Conservation (phyloP, 2,797 vertebrate species). For the Anolis apletophallus region DNA sequence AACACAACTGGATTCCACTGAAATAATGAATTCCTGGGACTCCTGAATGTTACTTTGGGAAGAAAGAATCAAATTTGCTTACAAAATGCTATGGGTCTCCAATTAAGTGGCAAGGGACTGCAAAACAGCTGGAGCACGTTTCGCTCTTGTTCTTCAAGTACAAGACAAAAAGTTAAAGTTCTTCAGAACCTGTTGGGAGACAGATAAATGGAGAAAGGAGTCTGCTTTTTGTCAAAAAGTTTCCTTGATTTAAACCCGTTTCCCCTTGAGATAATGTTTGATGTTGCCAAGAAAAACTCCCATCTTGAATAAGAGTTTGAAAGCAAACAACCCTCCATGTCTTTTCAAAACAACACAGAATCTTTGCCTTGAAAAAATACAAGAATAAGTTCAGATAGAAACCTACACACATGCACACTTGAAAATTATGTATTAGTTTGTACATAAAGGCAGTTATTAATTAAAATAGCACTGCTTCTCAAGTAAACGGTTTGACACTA, state of each 20-base stretch:
- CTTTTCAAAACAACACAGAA: slow-evolving; percentile 65
- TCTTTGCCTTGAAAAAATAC: not conserved
- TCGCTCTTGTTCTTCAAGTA: slow-evolving; percentile 40
- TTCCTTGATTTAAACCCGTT: slow-evolving; percentile 52
- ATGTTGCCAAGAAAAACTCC: not conserved
- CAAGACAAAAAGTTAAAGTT: slow-evolving; percentile 56
- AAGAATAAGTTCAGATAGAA: not conserved
- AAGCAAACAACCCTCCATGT: slow-evolving; percentile 17
- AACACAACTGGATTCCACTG: slow-evolving; percentile 3
- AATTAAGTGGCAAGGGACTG: slow-evolving; percentile 54
- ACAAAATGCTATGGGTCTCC: slow-evolving; percentile 52
- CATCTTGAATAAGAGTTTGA: not conserved
- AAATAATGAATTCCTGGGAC: slow-evolving; percentile 43
- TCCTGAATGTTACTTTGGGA: slow-evolving; percentile 47
- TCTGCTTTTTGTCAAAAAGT: slow-evolving; percentile 69
- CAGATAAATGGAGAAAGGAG: slow-evolving; percentile 47
- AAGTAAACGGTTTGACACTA: not conserved
- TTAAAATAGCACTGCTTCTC: not conserved
- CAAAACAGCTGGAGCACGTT: slow-evolving; percentile 30
- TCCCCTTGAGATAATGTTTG: not conserved
- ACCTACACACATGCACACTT: not conserved
- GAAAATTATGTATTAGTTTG: not conserved
- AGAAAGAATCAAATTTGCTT: slow-evolving; percentile 44
- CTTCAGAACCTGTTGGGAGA: slow-evolving; percentile 44
- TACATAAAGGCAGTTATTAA: not conserved